Conservation (phyloP, 2,113 vertebrate genomes). For the Nannospalax galili region DNA sequence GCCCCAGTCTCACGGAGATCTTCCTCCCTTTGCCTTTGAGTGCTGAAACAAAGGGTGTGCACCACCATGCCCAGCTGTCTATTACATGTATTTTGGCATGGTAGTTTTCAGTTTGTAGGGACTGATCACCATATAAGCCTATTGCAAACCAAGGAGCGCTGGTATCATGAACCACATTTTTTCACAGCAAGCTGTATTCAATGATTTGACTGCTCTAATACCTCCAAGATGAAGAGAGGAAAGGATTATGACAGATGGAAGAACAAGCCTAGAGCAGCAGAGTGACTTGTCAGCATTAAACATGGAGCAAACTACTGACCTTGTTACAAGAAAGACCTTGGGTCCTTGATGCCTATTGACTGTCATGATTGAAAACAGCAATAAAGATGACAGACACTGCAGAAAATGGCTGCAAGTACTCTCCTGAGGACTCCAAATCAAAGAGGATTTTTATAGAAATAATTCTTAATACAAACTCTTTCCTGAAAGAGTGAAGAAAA, state of each 20-base stretch:
- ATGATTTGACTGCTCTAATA: conserved; percentile 32
- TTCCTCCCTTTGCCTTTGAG: too few species aligned
- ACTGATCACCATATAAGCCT: neutral
- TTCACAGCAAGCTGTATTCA: neutral
- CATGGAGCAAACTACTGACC: neutral
- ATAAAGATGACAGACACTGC: conserved; percentile 9
- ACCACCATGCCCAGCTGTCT: too few species aligned
- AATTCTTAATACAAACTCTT: conserved; percentile 29
- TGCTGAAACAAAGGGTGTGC: too few species aligned
- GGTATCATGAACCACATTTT: neutral
- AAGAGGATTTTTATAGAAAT: conserved; percentile 55
- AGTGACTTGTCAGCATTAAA: conserved; percentile 3
- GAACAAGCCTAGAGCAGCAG: neutral
- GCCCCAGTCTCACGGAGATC: too few species aligned
- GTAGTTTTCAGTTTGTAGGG: neutral
- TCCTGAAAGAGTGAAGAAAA: neutral
- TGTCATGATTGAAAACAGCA: conserved; percentile 11
- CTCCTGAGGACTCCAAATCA: conserved; percentile 4
- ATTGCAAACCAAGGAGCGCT: neutral
- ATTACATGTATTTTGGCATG: too few species aligned
- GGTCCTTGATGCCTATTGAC: neutral
- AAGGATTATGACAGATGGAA: neutral
- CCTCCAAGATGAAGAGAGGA: neutral
- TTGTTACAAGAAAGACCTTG: neutral
- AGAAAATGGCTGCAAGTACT: conserved; percentile 7